Base-by-base conservation (phyloP, 1,140 invertebrate species). In the Caenorhabditis latens region DNA sequence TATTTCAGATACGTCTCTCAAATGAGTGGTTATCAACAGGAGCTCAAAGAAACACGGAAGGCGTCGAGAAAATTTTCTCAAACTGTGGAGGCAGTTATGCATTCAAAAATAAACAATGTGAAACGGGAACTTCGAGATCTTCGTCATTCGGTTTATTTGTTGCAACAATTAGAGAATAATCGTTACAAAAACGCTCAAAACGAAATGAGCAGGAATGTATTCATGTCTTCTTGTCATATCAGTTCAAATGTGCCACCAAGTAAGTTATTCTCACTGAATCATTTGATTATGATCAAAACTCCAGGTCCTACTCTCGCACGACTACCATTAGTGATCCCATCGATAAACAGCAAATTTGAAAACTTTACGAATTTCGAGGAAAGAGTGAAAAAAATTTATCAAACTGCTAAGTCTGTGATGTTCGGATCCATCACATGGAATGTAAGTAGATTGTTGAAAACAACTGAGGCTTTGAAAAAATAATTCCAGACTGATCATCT, bases 21-120 rank as follows among this genome's bases (percentile, higher is more conserved):
- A 79, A 79, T 79, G 71, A 79, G 71, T 50, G 71, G 71, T 24
- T 79, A 79, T 24, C 71, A 50, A n/a, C 71, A 79, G 24, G 71
- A 79, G 24, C 46, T 79, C 7, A 79, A 79, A n/a, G 46, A 79
- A 50, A 79, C 71, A 19, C 40, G 71, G 5, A 79, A 79, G 24
- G n/a, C 71, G 3, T 43, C 46, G 4, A 79, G 42, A n/a, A 50
- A 48, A 53, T 50, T 46, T 11, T 46, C 71, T 19, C 71, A 79
- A 53, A 79, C 46, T 24, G 71, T 43, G 4, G 71, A 79, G 24
- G 46, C 46, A 9, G n/a, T 79, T 13, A 79, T 79, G 71, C 13
- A 46, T 6, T 79, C 71, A 11, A 79, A 79, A 50, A 50, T 79
- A n/a, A 79, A 53, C 46, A 24, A 13, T 79, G 71, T 79, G 7